Percentiles rank a stretch among this genome's conserved stretches.
Conservation (phyloP, 2,888 invertebrate species). For the Apamea monoglypha region DNA sequence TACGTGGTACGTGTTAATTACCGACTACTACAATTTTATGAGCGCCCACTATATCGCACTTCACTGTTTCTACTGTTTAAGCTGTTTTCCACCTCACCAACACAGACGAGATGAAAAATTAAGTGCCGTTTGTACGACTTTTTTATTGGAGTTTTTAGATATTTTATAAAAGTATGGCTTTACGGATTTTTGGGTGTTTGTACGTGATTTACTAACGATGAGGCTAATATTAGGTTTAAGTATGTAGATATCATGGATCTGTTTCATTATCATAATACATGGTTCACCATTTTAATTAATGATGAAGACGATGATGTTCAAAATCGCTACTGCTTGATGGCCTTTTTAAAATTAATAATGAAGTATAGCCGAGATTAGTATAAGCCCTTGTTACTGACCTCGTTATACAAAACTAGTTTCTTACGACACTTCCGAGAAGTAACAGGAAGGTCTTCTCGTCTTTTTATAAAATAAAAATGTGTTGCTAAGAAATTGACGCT, state of each 20-base stretch:
- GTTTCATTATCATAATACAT: background rate
- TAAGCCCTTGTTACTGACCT: background rate
- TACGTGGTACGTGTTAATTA: constrained; percentile 79
- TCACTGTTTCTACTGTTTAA: constrained; percentile 58
- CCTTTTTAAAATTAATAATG: background rate
- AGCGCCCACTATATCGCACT: constrained; percentile 66
- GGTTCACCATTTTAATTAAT: background rate
- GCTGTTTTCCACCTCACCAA: constrained; percentile 52
- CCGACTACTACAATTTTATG: constrained; percentile 76
- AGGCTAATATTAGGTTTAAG: background rate
- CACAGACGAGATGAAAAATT: constrained; percentile 51
- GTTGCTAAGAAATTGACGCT: constrained; percentile 10
- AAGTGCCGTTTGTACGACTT: constrained; percentile 25
- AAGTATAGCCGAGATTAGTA: background rate
- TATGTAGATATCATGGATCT: background rate
- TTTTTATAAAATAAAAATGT: constrained; percentile 12
- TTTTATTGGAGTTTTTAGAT: constrained; percentile 28
- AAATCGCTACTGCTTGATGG: background rate
- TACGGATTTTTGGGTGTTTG: constrained; percentile 13
- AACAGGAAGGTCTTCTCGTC: background rate
- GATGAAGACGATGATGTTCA: background rate
- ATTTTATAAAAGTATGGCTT: constrained; percentile 27
- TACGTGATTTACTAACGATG: constrained; percentile 32
- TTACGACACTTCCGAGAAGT: background rate
- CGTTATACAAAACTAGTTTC: constrained; percentile 5